Conservation (phyloP, 1,140 invertebrate species). For the Lordiphosa collinella region DNA sequence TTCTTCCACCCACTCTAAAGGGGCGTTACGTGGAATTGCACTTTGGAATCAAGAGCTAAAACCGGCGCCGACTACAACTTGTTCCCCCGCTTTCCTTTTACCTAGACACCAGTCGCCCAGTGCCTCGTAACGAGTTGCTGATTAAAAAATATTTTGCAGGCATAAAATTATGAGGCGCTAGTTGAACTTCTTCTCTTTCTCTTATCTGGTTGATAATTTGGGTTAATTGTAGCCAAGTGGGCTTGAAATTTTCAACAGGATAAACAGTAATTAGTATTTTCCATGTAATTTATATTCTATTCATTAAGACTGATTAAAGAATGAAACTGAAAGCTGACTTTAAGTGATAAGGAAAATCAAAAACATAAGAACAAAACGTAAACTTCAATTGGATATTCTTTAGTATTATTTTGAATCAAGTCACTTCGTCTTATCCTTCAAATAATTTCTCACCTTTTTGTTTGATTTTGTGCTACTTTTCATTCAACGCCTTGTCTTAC, state of each 20-base stretch:
- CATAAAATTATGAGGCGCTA: constrained; percentile 35
- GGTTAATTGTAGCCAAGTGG: constrained; percentile 57
- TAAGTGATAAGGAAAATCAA: constrained; percentile 24
- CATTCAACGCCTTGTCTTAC: too few species aligned
- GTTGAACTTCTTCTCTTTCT: constrained; percentile 7
- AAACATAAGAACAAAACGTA: too few species aligned
- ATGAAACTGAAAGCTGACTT: constrained; percentile 37
- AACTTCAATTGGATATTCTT: too few species aligned
- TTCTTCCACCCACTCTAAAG: constrained; percentile 2
- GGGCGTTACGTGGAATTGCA: constrained; percentile 9
- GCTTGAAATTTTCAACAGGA: constrained; percentile 32
- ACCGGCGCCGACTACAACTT: background rate
- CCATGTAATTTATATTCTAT: constrained; percentile 21
- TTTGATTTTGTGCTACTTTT: too few species aligned
- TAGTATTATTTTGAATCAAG: too few species aligned
- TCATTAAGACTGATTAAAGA: constrained; percentile 30
- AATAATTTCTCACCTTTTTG: too few species aligned
- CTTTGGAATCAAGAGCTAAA: constrained; percentile 6
- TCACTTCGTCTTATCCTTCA: too few species aligned
- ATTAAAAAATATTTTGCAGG: constrained; percentile 15
- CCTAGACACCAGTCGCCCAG: background rate
- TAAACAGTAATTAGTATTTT: constrained; percentile 11
- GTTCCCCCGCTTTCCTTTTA: background rate
- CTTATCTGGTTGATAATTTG: constrained; percentile 29
- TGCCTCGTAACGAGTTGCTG: background rate